Conservation (phyloP, 53 echinoderm and acorn worm genomes). For the Holothuria scabra region DNA sequence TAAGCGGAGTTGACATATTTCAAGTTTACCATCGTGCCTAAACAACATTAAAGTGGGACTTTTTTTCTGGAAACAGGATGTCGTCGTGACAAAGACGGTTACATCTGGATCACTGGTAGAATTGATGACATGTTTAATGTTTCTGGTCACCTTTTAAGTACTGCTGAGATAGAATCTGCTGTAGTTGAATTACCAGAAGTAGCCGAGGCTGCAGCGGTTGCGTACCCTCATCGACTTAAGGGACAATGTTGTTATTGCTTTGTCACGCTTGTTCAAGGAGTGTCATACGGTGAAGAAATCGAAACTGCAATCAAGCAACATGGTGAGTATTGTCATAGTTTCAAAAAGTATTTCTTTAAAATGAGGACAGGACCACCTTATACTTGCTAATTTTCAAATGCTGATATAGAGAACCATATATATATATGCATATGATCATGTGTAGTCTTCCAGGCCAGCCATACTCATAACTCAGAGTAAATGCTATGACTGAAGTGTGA, state of each 20-base stretch:
- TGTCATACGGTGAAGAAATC: slow-evolving; percentile 69
- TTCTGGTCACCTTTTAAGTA: slow-evolving; percentile 94
- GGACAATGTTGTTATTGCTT: slow-evolving; percentile 96
- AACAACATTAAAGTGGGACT: no score
- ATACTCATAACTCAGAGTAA: no score
- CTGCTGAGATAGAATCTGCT: slow-evolving; percentile 92
- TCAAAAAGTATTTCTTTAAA: neutral
- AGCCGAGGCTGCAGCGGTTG: slow-evolving; percentile 93
- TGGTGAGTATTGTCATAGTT: slow-evolving; percentile 56
- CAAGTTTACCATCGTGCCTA: no score
- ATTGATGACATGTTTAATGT: slow-evolving; percentile 99
- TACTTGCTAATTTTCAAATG: no score
- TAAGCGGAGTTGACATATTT: no score
- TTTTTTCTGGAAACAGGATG: slow-evolving; percentile 56
- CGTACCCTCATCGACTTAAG: slow-evolving; percentile 86
- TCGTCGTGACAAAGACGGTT: slow-evolving; percentile 89
- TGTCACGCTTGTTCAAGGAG: slow-evolving; percentile 88
- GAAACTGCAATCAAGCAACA: slow-evolving; percentile 64
- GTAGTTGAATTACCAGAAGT: slow-evolving; percentile 79
- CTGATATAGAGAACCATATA: no score
- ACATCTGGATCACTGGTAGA: slow-evolving; percentile 96
- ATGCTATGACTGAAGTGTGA: no score
- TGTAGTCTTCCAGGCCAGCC: no score
- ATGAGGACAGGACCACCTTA: no score
- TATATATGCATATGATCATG: no score